Evolutionary conservation across 1,140 invertebrate species (phyloP), one percentile per base, ranked within the genome.

Genomic region (Wiebesia pumilae): DNA sequence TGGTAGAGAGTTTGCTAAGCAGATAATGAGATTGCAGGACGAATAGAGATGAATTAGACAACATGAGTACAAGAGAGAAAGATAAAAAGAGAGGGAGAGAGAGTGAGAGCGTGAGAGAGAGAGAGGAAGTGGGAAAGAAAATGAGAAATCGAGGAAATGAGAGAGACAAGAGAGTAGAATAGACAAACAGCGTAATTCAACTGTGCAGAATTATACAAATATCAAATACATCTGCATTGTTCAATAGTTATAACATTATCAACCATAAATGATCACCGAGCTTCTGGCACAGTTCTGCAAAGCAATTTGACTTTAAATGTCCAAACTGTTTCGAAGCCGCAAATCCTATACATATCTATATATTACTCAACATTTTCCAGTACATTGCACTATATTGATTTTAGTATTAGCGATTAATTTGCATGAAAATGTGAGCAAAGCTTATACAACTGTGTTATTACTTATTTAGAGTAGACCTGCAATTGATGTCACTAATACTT

Each of bases 341-440:
- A 1, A 43, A 43, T 75, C 40, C 1, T 75, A 43, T 43, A 40
- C 19, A 21, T 21, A 19, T 19, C n/a, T 51, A 6, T 62, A 40
- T 6, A 62, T 54, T 54, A 79, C 51, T 78, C 12, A 33, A 51
- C 30, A 14, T 79, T 84, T 84, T 69, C 43, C 9, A 12, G 47
- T n/a, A 35, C 69, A 78, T n/a, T 67, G 69, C 51, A 77, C 40
- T 81, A 65, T 79, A 87, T 87, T 87, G 85, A 87, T 87, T 87
- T 87, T 83, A 30, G 80, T 58, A 87, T 83, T 87, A 83, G 73
- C 73, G 35, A 83, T 83, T 83, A 81, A 83, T 87, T 83, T 87
- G 38, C 38, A 58, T 51, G 85, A 87, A 87, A 79, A 71, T 79
- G 71, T 79, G 40, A 35, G 33, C 21, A 38, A 71, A 71, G 33